Evolutionary conservation across 2,113 vertebrate species (phyloP), one percentile per base, ranked within the genome.

Genomic region (Ochotona princeps): DNA sequence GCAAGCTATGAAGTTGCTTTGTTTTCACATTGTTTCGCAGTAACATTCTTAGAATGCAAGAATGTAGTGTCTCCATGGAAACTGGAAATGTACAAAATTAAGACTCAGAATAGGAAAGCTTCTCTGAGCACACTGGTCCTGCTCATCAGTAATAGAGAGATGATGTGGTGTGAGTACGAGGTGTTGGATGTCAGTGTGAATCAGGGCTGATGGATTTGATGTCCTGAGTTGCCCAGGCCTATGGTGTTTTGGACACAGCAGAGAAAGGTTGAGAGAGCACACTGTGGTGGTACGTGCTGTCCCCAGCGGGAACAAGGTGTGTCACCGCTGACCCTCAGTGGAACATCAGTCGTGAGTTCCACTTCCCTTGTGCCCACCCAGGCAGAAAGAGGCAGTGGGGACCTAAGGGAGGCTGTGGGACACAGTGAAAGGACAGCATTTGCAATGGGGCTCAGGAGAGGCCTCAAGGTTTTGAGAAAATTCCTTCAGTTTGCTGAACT

Each of bases 21-120:
- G 35, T 96, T 95, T 97, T 89, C 85, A 57, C 89, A 96, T 97
- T 97, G 97, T 97, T 98, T 96, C 89, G 89, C 49, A 7, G 20
- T 93, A 97, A 95, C 94, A 94, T 38, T 94, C 98, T 92, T 79
- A 96, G 96, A 96, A 23, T 79, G 35, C 87, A 93, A 93, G 94
- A 85, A 97, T 93, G 76, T 88, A 92, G 87, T 70, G 96, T 98
- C 97, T 85, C 98, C 98, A 98, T 98, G 97, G 98, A 96, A 98
- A 98, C 98, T 78, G 91, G 96, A 97, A 97, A 97, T 93, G 92
- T 95, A 96, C 76, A 90, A 96, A 97, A 97, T 80, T 74, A 93
- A 94, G 93, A 87, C 26, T 94, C 92, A 82, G 54, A 86, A 54
- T 89, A 81, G 94, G 91, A 93, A 95, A 92, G 93, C 93, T 72